Base-by-base conservation (phyloP, 1,140 invertebrate species). In the Sesamia nonagrioides region DNA sequence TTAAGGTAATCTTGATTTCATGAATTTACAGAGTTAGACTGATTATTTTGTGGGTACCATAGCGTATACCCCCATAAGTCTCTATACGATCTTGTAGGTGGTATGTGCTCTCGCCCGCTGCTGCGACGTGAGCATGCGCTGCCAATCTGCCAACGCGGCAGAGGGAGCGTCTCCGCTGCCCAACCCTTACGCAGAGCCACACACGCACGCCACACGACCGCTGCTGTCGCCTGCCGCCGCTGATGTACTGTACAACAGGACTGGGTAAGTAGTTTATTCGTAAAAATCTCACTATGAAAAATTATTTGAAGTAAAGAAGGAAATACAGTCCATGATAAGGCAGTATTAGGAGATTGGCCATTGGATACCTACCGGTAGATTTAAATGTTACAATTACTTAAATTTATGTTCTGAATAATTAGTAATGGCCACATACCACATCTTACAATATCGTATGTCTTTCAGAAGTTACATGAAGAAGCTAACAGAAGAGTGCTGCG, bases 401-500 rank as follows among this genome's bases (percentile, higher is more conserved):
- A 27, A 27, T 27, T 27, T 27, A 1, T 27, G 1, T 27, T 27
- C 27, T 3, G 27, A 27, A 27, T 27, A 27, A 27, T 27, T 27
- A 1, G 27, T 27, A 27, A 27, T n/a, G n/a, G n/a, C n/a, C n/a
- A 27, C 27, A 27, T 37, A 35, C 33, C 45, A 50, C 4, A 1
- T n/a, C 15, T 15, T 50, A 50, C 15, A 50, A 13, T 50, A 13
- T 5, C 15, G 45, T 15, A 50, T 61, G 8, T 21, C 11, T 50
- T 76, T 6, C 95, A 95, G 78, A 78, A 97, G 97, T 83, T 99
- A 99, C 90, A 97, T 99, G 73, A 99, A 99, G 93, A 99, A 99
- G 92, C 95, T 99, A 6, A 98, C 99, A 17, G 98, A 99, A 93
- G 99, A 99, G 88, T 97, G 97, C 35, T 98, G 98, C 93, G 96